Percentiles rank a stretch among this genome's conserved stretches.
These are phyloP conservation scores for Caenorhabditis virilis DNA, from an alignment of 2,888 invertebrate genomes.

Conservation along the genomic window DNA sequence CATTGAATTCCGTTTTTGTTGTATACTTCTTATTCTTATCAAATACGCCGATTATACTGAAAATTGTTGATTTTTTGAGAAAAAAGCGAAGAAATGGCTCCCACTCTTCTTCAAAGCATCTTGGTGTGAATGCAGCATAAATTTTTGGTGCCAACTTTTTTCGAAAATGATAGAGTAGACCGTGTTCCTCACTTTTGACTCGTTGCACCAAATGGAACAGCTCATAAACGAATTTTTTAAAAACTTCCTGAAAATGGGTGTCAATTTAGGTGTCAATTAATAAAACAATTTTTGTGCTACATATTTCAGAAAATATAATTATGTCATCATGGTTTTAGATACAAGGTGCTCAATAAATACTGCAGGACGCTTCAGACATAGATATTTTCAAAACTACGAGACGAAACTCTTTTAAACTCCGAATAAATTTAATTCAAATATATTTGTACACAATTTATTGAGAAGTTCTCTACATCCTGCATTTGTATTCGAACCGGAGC, in stretches of 20 bases:
- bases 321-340: no score
- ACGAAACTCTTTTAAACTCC: no score
- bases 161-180: conserved; percentile 50
- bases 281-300: no score
- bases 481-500: no score
- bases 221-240: conserved; percentile 26
- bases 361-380: no score
- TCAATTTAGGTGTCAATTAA: no score
- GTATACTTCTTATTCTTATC: conserved; percentile 28
- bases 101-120: conserved; percentile 38
- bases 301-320: no score
- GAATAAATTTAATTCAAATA: no score
- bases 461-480: no score
- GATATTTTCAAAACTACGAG: no score
- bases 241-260: conserved; percentile 18
- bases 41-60: conserved; percentile 28
- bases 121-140: conserved; percentile 34
- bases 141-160: conserved; percentile 50
- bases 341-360: no score
- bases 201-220: conserved; percentile 42
- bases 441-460: no score
- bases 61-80: neutral
- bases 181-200: conserved; percentile 49
- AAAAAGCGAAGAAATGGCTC: neutral
- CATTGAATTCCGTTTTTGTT: conserved; percentile 20